A percentile compares a stretch with the other conserved stretches of the same genome.
These are phyloP conservation scores for Synanthedon formicaeformis DNA, from an alignment of 2,888 invertebrate species.

Conservation along the genomic window DNA sequence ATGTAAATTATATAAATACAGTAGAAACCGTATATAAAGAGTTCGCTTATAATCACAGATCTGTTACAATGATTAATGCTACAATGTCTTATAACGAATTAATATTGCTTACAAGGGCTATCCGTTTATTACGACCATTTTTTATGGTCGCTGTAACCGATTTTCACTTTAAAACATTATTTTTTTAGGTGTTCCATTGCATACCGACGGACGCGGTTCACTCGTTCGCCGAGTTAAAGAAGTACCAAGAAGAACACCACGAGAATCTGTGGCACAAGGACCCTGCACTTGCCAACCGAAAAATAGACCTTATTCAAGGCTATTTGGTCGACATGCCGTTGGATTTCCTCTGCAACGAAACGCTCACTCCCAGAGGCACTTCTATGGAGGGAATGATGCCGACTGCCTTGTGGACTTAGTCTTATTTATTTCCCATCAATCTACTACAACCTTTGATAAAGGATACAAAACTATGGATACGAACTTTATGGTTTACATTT, in stretches of 20 bases:
- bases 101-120: too few species aligned
- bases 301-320: conserved; percentile 83
- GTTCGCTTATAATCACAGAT: too few species aligned
- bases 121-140: too few species aligned
- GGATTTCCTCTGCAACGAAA: conserved; percentile 89
- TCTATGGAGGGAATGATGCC: conserved; percentile 95
- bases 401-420: conserved; percentile 89
- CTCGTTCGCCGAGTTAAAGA: conserved; percentile 81
- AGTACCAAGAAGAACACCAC: conserved; percentile 76
- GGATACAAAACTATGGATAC: too few species aligned
- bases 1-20: too few species aligned
- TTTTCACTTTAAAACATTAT: background rate
- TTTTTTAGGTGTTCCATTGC: conserved; percentile 82
- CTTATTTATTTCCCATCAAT: background rate
- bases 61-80: too few species aligned
- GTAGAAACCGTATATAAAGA: too few species aligned
- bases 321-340: conserved; percentile 90
- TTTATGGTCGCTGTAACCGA: too few species aligned
- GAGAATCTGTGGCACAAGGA: conserved; percentile 79
- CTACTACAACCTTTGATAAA: too few species aligned
- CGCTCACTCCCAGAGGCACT: conserved; percentile 82
- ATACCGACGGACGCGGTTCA: conserved; percentile 86
- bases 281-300: conserved; percentile 77
- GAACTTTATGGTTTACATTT: too few species aligned
- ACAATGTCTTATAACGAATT: too few species aligned